Evolutionary conservation across 2,113 vertebrate species (phyloP).

Genomic region (Leucopsar rothschildi): DNA sequence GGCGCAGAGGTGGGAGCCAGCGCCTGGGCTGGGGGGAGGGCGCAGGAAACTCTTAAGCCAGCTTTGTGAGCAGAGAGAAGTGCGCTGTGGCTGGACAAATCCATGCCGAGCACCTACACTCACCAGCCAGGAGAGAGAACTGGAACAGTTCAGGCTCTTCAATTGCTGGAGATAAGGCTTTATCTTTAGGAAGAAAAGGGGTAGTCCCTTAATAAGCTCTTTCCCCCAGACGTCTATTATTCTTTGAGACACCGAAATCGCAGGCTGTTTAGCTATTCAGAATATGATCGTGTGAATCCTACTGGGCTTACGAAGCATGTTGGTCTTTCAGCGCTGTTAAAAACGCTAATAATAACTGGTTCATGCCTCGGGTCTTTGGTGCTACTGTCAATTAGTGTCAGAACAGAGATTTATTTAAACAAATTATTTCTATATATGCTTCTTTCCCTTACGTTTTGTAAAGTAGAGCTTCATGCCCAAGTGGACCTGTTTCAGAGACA

Average conservation of each 20-base stretch:
- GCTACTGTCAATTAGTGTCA: conserved; percentile 50
- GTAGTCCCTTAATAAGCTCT: background rate
- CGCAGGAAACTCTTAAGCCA: background rate
- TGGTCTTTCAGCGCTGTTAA: conserved; percentile 41
- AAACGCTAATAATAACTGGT: conserved; percentile 25
- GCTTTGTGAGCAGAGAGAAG: background rate
- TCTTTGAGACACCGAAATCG: background rate
- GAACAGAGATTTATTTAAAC: conserved; percentile 39
- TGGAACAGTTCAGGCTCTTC: background rate
- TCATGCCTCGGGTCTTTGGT: conserved; percentile 16
- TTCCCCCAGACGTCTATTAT: background rate
- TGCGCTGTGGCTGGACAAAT: background rate
- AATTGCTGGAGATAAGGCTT: background rate
- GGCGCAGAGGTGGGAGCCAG: background rate
- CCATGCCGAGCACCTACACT: background rate
- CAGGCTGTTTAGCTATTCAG: conserved; percentile 26
- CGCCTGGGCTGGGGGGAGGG: background rate
- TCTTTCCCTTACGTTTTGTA: background rate
- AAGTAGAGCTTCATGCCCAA: background rate
- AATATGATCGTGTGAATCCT: background rate
- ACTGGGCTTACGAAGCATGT: conserved; percentile 25
- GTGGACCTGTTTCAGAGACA: background rate
- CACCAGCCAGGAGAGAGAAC: background rate
- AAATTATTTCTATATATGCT: conserved; percentile 7
- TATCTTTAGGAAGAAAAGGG: background rate